phyloP scores from a whole-genome alignment of 2,113 vertebrate species.

The Megaceryle torquata region DNA sequence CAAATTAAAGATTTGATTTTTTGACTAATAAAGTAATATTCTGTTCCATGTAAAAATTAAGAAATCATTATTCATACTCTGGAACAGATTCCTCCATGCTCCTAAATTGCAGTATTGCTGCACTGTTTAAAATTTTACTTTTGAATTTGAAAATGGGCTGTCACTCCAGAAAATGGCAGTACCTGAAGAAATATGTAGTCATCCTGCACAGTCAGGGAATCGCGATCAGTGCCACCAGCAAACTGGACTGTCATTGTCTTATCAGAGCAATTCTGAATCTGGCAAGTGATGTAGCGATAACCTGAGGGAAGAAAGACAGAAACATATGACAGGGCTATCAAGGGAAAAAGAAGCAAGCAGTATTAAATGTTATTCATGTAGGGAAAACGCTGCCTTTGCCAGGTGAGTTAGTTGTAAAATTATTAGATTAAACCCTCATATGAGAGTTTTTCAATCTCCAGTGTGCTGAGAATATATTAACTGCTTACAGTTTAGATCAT shows the following conservation, averaged over 20 bases:
- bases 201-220: slow-evolving; percentile 89
- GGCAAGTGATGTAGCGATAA: slow-evolving; percentile 88
- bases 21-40: neutral
- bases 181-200: slow-evolving; percentile 96
- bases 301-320: slow-evolving; percentile 72
- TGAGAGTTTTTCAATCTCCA: slow-evolving; percentile 17
- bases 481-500: slow-evolving; percentile 38
- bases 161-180: neutral
- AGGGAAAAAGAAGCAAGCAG: slow-evolving; percentile 6
- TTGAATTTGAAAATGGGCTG: neutral
- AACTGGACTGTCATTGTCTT: slow-evolving; percentile 80
- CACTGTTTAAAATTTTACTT: neutral
- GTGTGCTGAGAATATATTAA: neutral
- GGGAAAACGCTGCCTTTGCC: neutral
- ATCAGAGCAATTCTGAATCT: slow-evolving; percentile 89
- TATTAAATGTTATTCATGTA: neutral
- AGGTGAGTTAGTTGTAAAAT: slow-evolving; percentile 53
- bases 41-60: neutral
- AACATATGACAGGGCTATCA: neutral
- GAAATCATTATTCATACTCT: neutral
- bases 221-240: slow-evolving; percentile 82
- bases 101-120: neutral
- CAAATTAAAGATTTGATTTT: neutral
- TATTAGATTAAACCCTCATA: slow-evolving; percentile 51
- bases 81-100: neutral